Conservation (phyloP, 2,113 vertebrate species). For the Myocastor coypus region DNA sequence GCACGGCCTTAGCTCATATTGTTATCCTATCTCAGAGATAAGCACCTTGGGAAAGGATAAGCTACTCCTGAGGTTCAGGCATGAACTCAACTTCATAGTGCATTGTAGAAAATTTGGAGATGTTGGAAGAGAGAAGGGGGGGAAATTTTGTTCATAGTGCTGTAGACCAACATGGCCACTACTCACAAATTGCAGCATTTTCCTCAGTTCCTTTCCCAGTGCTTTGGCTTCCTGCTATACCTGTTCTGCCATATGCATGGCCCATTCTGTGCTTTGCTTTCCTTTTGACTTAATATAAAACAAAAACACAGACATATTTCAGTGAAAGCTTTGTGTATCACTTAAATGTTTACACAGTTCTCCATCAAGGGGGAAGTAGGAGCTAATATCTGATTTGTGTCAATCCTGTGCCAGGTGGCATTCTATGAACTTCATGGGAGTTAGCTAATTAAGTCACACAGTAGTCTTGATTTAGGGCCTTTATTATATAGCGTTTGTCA, state of each 20-base stretch:
- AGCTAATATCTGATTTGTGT: neutral
- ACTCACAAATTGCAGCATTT: neutral
- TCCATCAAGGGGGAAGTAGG: neutral
- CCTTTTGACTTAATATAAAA: neutral
- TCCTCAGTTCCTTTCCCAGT: neutral
- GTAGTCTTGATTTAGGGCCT: neutral
- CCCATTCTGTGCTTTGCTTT: neutral
- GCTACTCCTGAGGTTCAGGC: slow-evolving; percentile 4
- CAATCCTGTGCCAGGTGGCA: neutral
- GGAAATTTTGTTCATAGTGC: neutral
- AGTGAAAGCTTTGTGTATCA: neutral
- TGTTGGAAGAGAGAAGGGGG: neutral
- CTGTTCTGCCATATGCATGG: neutral
- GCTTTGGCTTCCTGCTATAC: neutral
- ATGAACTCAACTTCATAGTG: slow-evolving; percentile 1
- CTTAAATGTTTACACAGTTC: neutral
- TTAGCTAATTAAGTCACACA: slow-evolving; percentile 15
- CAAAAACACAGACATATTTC: neutral
- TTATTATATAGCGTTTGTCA: slow-evolving; percentile 37
- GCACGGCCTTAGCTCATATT: slow-evolving; percentile 59
- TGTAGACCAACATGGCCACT: neutral
- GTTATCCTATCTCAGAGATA: slow-evolving; percentile 62
- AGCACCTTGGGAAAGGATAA: slow-evolving; percentile 50
- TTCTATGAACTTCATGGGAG: neutral
- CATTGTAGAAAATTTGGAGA: slow-evolving; percentile 29